These are phyloP conservation scores for Dermatophagoides farinae DNA, from an alignment of 1,140 invertebrate species.

Conservation along the genomic window DNA sequence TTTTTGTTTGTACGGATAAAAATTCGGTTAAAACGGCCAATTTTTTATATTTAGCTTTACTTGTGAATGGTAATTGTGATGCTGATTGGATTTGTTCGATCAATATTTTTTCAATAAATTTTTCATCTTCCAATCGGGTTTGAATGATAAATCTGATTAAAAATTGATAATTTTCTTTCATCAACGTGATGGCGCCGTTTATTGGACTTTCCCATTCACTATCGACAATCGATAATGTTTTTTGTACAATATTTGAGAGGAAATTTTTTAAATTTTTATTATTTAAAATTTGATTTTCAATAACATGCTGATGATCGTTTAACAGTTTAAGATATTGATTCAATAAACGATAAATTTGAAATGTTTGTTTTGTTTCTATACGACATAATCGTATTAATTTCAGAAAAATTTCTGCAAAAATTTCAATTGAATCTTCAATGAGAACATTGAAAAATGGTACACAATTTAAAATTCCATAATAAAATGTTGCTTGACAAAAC, in stretches of 20 bases:
- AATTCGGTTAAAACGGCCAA: neutral
- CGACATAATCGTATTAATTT: neutral
- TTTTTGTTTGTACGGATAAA: neutral
- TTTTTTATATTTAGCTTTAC: slow-evolving; percentile 10
- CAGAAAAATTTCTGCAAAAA: neutral
- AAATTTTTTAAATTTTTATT: neutral
- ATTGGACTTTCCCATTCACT: slow-evolving; percentile 7
- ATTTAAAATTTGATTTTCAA: neutral
- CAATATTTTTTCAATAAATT: neutral
- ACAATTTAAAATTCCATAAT: neutral
- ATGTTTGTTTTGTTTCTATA: neutral
- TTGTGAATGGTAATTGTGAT: neutral
- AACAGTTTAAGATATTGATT: neutral
- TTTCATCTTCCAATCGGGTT: neutral
- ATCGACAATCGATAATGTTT: neutral
- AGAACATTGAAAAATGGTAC: neutral
- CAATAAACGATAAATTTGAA: slow-evolving; percentile 3
- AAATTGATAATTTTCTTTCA: neutral
- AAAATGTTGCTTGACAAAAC: neutral
- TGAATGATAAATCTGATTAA: slow-evolving; percentile 1
- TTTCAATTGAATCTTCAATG: neutral
- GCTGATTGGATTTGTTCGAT: neutral
- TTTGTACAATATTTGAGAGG: neutral
- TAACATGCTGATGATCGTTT: neutral
- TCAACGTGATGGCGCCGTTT: neutral